These are phyloP conservation scores for Eupithecia abbreviata DNA, from an alignment of 2,888 invertebrate species.

Conservation along the genomic window DNA sequence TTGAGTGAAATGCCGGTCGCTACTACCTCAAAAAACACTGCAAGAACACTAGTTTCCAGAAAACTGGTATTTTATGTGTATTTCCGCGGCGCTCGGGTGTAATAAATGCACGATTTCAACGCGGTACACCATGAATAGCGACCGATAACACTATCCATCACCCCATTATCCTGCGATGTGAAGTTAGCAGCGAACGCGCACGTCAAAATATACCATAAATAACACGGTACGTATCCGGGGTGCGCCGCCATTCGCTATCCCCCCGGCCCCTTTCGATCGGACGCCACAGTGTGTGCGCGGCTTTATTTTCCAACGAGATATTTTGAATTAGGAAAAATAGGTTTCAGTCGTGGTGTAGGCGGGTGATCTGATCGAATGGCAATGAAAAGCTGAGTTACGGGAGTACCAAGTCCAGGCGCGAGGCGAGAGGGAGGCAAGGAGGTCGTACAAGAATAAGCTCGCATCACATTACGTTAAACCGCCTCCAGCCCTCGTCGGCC, in stretches of 20 bases:
- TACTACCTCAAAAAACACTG: slow-evolving; percentile 51
- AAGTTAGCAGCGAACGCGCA: slow-evolving; percentile 77
- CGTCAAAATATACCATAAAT: slow-evolving; percentile 84
- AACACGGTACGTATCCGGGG: slow-evolving; percentile 72
- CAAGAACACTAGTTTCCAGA: slow-evolving; percentile 53
- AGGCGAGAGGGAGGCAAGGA: slow-evolving; percentile 52
- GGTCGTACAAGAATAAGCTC: slow-evolving; percentile 56
- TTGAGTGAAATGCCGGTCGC: slow-evolving; percentile 62
- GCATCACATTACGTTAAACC: slow-evolving; percentile 74
- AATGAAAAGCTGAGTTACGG: slow-evolving; percentile 29
- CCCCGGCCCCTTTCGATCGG: slow-evolving; percentile 61
- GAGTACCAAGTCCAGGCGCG: slow-evolving; percentile 46
- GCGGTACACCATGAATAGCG: slow-evolving; percentile 74
- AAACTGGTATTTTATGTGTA: slow-evolving; percentile 57
- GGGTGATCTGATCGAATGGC: slow-evolving; percentile 35
- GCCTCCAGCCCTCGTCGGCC: slow-evolving; percentile 66
- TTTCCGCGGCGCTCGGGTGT: slow-evolving; percentile 65
- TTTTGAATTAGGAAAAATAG: slow-evolving; percentile 53
- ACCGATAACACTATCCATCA: slow-evolving; percentile 83
- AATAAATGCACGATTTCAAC: slow-evolving; percentile 68
- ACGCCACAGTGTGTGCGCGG: slow-evolving; percentile 56
- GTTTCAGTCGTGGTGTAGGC: slow-evolving; percentile 30
- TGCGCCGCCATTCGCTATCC: slow-evolving; percentile 61
- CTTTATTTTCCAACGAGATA: slow-evolving; percentile 57
- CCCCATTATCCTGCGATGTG: slow-evolving; percentile 78